Evolutionary conservation across 2,888 invertebrate species (phyloP), one percentile per base, ranked within the genome.

Genomic region (Venusia cambrica): DNA sequence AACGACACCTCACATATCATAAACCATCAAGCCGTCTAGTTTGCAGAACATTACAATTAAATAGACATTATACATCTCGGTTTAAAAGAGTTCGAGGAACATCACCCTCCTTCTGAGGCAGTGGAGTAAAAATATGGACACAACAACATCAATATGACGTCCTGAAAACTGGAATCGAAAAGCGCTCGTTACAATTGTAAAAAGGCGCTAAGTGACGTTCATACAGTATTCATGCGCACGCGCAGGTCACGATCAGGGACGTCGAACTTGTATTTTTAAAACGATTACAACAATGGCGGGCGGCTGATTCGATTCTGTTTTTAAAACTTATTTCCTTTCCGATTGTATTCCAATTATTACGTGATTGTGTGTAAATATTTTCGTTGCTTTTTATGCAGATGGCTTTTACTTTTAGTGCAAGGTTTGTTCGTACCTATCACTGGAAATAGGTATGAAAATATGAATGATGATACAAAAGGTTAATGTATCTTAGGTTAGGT

Each of bases 171-270:
- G n/a, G 13, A 5, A 5, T 5, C 3, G 4, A 51, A 51, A 52
- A 47, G 18, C 41, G 13, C 29, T 14, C 18, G 13, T 16, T 15
- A 30, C 36, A 36, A 37, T 43, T 36, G 24, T n/a, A 45, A 45
- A 58, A 61, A 62, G 51, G 57, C 51, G 64, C 58, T 54, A 58
- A 60, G 58, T 64, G 60, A 62, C 57, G 57, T 71, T 73, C 75
- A 83, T 83, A 66, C 75, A 77, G 66, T 76, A 83, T 85, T 67
- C 79, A 81, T 80, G 72, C 67, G 73, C 57, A 43, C 46, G 63
- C 74, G 62, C 79, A 64, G 84, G 84, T 84, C 85, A 85, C 77
- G 84, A 79, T 80, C 84, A 83, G 69, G 84, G 78, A 68, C 74
- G 60, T 61, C 75, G 77, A 80, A 81, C 83, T 69, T 73, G 72